Base-by-base conservation (phyloP, 2,113 vertebrate genomes). In the Peromyscus polionotus region DNA sequence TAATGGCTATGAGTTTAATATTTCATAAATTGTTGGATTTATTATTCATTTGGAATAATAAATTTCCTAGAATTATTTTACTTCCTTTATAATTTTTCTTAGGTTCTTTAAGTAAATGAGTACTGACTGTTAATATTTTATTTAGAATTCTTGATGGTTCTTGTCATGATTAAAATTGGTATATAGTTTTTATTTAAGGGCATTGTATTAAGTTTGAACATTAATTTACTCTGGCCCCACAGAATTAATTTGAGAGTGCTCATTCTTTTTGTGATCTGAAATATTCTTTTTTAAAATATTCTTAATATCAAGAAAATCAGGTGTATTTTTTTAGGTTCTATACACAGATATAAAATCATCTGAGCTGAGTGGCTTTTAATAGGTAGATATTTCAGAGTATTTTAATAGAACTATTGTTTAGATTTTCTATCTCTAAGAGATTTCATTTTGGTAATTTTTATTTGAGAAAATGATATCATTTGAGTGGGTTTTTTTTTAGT, bases 321-420 rank as follows among this genome's bases (percentile, higher is more conserved):
- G n/a, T 92, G 16, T 85, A 92, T 92, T 95, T 95, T 92, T 92
- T 92, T 16, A 61, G 85, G 45, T 86, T 93, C 17, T 76, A 68
- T 63, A 90, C 67, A 68, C 13, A 93, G 51, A 67, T 90, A 54
- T 87, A 77, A 90, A 75, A 57, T 65, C 19, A 90, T 63, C 42
- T 96, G n/a, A 92, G 11, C 17, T 5, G 3, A 93, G 67, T 48
- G 36, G 42, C 13, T 94, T 90, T 96, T 93, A 95, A 79, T 84
- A 68, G 67, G 45, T 92, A 92, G 31, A 48, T 83, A 88, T 96
- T 95, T 88, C 39, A 95, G 95, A 80, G 28, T 91, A 67, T 95
- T 89, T 95, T 91, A 68, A 97, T 86, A 33, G 57, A 72, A 85
- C 80, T 84, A 85, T 72, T 63, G 36, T 63, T 96, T 33, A 88